These are phyloP conservation scores for Neoarius graeffei DNA, from an alignment of 2,113 vertebrate genomes.

Conservation along the genomic window DNA sequence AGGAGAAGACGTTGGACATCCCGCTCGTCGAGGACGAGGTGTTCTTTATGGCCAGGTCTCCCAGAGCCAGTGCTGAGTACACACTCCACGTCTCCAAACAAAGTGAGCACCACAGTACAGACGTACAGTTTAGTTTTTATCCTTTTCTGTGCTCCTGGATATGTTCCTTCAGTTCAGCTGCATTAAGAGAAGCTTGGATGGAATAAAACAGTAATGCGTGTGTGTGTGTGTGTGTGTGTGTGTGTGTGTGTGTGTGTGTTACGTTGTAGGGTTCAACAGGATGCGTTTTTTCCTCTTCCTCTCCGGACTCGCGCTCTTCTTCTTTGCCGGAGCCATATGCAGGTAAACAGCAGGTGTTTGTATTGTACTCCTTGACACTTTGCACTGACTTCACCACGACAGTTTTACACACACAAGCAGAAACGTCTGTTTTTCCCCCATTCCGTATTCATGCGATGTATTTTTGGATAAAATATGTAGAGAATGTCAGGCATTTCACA, in stretches of 20 bases:
- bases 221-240: too few species aligned
- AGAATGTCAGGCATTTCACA: too few species aligned
- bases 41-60: conserved; percentile 52
- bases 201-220: not conserved
- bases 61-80: conserved; percentile 48
- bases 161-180: not conserved
- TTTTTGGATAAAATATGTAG: too few species aligned
- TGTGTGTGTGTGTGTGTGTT: not conserved
- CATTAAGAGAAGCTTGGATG: not conserved
- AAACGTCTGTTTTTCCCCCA: too few species aligned
- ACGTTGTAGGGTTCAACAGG: conserved; percentile 54
- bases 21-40: conserved; percentile 56
- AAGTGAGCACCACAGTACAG: conserved; percentile 38
- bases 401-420: too few species aligned
- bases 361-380: too few species aligned
- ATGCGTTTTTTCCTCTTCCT: conserved; percentile 53
- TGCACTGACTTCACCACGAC: too few species aligned
- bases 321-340: conserved; percentile 49
- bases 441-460: too few species aligned
- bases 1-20: conserved; percentile 49
- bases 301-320: conserved; percentile 52
- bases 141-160: too few species aligned
- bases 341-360: conserved; percentile 45
- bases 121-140: not conserved
- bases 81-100: conserved; percentile 54